Evolutionary conservation across 2,888 invertebrate species (phyloP).

Genomic region (Phasia obesa): DNA sequence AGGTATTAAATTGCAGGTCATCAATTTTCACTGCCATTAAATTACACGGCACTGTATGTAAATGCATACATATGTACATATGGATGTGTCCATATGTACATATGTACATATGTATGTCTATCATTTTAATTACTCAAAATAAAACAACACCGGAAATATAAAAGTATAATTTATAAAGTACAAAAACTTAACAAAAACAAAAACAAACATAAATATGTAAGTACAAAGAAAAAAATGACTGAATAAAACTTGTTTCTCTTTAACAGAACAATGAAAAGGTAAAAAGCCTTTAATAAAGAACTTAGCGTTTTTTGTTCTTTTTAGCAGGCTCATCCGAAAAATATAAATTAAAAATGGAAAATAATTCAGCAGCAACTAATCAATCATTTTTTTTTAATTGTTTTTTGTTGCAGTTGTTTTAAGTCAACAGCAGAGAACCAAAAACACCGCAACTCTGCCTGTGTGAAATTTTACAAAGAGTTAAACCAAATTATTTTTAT

Average conservation of each 20-base stretch:
- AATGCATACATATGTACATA: background rate
- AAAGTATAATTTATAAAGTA: slow-evolving; percentile 34
- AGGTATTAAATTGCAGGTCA: no score
- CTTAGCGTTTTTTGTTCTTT: slow-evolving; percentile 11
- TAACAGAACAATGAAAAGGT: slow-evolving; percentile 27
- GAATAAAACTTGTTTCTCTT: slow-evolving; percentile 43
- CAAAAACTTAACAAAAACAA: slow-evolving; percentile 8
- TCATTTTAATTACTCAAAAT: slow-evolving; percentile 1
- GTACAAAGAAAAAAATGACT: slow-evolving; percentile 9
- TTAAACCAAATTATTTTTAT: no score
- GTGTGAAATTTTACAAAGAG: no score
- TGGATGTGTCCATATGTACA: no score
- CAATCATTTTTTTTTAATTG: slow-evolving; percentile 53
- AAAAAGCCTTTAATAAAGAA: slow-evolving; percentile 30
- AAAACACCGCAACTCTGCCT: no score
- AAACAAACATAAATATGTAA: no score
- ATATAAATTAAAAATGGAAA: slow-evolving; percentile 38
- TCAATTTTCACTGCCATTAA: no score
- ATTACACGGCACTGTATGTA: no score
- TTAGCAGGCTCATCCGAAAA: slow-evolving; percentile 18
- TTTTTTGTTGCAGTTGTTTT: background rate
- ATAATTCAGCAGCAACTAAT: slow-evolving; percentile 58
- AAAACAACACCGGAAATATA: slow-evolving; percentile 36
- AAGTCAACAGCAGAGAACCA: background rate
- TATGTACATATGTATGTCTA: background rate